Conservation (phyloP, 1,140 invertebrate species). For the Mercenaria mercenaria region DNA sequence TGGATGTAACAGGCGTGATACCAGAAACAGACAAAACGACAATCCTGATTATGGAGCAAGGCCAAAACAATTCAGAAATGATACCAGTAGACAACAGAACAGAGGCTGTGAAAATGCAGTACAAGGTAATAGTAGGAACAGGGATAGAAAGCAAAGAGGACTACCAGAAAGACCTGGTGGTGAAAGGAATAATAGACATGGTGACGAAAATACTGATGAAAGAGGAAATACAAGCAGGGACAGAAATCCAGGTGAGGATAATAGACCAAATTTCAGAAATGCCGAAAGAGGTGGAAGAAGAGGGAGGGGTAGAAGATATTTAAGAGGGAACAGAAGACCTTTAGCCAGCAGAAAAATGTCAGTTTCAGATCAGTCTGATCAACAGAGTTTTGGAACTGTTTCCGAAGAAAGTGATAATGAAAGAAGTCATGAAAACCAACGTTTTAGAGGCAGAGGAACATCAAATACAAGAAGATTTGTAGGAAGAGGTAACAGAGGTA, state of each 20-base stretch:
- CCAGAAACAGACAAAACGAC: not conserved
- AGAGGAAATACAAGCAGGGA: no score
- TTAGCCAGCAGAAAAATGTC: not conserved
- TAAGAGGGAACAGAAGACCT: constrained; percentile 17
- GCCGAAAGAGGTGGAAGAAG: not conserved
- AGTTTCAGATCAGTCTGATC: not conserved
- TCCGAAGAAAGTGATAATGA: not conserved
- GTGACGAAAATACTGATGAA: not conserved
- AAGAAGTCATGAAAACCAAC: not conserved
- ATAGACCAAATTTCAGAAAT: no score
- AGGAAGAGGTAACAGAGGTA: constrained; percentile 25
- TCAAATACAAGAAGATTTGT: not conserved
- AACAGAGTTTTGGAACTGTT: not conserved
- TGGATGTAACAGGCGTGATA: not conserved
- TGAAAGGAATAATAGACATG: constrained; percentile 21
- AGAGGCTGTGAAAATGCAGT: not conserved
- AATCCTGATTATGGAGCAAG: not conserved
- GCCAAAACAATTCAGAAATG: not conserved
- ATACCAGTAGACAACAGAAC: not conserved
- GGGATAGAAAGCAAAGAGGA: constrained; percentile 33
- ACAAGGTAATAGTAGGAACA: not conserved
- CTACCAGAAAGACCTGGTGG: not conserved
- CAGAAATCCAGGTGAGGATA: constrained; percentile 8
- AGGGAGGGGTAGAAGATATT: not conserved
- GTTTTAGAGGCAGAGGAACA: not conserved